phyloP scores from a whole-genome alignment of 2,888 invertebrate species.

The Drosophila neutralis region DNA sequence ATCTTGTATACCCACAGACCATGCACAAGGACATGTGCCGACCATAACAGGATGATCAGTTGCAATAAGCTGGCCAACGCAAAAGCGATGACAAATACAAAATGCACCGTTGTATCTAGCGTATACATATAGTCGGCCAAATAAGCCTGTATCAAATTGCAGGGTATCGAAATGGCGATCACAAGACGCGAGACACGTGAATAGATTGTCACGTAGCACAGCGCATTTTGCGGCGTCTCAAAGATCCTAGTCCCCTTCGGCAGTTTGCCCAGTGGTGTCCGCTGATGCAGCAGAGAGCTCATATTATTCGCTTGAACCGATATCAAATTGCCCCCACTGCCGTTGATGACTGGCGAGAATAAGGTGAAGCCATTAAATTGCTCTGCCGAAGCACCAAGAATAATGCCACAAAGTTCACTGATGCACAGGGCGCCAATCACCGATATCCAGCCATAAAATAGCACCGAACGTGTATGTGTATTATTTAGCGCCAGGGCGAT shows the following conservation, averaged over 20 bases:
- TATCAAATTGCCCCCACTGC: constrained; percentile 34
- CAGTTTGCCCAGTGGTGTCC: constrained; percentile 23
- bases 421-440: constrained; percentile 44
- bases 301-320: constrained; percentile 40
- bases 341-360: constrained; percentile 41
- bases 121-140: constrained; percentile 37
- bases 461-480: constrained; percentile 21
- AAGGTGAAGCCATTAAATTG: constrained; percentile 39
- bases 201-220: constrained; percentile 41
- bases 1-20: constrained; percentile 36
- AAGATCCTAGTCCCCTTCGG: constrained; percentile 31
- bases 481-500: constrained; percentile 32
- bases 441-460: constrained; percentile 43
- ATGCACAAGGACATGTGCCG: constrained; percentile 44
- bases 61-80: constrained; percentile 35
- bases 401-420: constrained; percentile 35
- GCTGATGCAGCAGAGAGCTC: constrained; percentile 40
- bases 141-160: constrained; percentile 21
- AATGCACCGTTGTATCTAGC: constrained; percentile 1
- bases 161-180: constrained; percentile 41
- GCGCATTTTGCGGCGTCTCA: constrained; percentile 24
- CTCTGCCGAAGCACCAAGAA: constrained; percentile 27
- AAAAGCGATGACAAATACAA: constrained; percentile 25
- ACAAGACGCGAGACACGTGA: constrained; percentile 42
- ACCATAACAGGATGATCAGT: constrained; percentile 39